Evolutionary conservation across 1,140 invertebrate genomes (phyloP), one percentile per base, ranked within the genome.

Genomic region (Sarcophaga peregrina): DNA sequence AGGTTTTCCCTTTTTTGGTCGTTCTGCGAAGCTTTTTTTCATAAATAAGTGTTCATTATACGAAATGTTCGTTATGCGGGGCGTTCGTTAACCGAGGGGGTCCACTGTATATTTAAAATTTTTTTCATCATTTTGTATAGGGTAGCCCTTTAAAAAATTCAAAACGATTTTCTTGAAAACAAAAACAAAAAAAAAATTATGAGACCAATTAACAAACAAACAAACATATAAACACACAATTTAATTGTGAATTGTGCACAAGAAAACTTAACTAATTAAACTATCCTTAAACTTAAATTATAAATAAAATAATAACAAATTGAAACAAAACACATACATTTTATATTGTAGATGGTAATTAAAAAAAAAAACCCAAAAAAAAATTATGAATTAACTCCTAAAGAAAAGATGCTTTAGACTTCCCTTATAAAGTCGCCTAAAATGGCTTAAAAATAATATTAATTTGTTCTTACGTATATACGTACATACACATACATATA

Each of bases 181-280:
- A 68, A 68, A n/a, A 68, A 20, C 62, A 20, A 20, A 68, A 68
- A 15, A 15, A 15, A 58, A 68, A 68, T 68, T 7, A 68, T 20
- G 62, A 68, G 62, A 68, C 62, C 62, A 68, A 68, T 20, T n/a
- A 68, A 25, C 17, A 68, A 20, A n/a, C 17, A 68, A 20, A n/a
- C 62, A 68, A 20, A 68, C 20, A 68, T 25, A 37, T 4, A 37
- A 13, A 58, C 7, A 58, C 15, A 68, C 17, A 68, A 4, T 68
- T 68, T 25, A 68, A 68, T 58, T 58, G 54, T 58, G 54, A 68
- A 68, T 58, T 58, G 54, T 58, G 54, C 54, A 15, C 15, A 68
- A 68, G 13, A 52, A 52, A 10, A 52, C 1, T 52, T 10, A 52
- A 52, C 8, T 52, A 1, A 52, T 52, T 52, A 52, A 52, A 52